phyloP scores from a whole-genome alignment of 2,113 vertebrate species.

The Catharus bicknelli region DNA sequence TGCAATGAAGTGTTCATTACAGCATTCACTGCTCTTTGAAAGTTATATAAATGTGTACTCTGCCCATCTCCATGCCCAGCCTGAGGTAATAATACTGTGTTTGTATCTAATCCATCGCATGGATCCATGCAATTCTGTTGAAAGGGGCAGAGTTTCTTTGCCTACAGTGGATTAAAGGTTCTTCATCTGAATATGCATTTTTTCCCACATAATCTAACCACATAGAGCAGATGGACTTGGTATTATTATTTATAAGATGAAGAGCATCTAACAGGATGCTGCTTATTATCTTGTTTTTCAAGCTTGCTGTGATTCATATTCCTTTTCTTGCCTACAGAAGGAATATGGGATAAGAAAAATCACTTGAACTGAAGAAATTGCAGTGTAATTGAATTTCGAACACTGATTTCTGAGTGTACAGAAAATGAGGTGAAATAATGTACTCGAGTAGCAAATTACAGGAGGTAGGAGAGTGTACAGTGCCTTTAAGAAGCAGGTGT shows the following conservation, averaged over 20 bases:
- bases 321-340: background rate
- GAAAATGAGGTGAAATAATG: background rate
- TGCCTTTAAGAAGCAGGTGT: background rate
- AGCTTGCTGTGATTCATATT: background rate
- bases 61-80: background rate
- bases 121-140: background rate
- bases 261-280: background rate
- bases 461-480: background rate
- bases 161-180: background rate
- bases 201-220: background rate
- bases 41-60: background rate
- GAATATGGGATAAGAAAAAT: background rate
- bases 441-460: background rate
- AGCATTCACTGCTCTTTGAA: background rate
- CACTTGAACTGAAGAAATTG: background rate
- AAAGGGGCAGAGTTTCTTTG: background rate
- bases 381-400: conserved; percentile 9
- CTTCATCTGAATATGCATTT: background rate
- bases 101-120: background rate
- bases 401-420: background rate
- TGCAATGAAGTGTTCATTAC: background rate
- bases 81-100: background rate
- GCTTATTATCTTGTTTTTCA: background rate
- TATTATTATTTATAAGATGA: background rate
- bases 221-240: background rate